Evolutionary conservation across 2,888 invertebrate genomes (phyloP).

Genomic region (Polydrusus cervinus): DNA sequence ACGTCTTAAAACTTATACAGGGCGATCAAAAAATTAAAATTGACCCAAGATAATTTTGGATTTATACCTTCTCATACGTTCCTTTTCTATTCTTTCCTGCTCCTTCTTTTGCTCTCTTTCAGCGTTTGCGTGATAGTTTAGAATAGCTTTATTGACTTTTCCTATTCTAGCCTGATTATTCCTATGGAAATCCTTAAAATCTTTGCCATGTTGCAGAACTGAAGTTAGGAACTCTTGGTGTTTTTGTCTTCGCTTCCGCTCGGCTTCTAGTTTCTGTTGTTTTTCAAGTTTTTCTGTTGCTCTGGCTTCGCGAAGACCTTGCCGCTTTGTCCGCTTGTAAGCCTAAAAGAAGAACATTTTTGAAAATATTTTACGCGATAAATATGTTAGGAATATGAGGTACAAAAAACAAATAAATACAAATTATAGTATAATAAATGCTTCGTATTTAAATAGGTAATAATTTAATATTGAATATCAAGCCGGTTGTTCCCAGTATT

Average conservation of each 20-base stretch:
- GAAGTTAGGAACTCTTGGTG: conserved; percentile 98
- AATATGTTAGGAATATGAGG: too few species aligned
- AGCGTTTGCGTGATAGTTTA: conserved; percentile 98
- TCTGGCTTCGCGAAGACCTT: conserved; percentile 91
- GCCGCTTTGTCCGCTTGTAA: conserved; percentile 97
- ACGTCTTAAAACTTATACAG: too few species aligned
- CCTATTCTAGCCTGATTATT: conserved; percentile 90
- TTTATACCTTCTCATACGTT: conserved; percentile 89
- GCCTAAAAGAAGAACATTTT: conserved; percentile 76
- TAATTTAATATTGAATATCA: too few species aligned
- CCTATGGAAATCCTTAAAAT: conserved; percentile 97
- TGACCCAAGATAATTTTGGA: neutral
- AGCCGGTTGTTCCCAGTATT: too few species aligned
- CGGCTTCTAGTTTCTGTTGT: conserved; percentile 98
- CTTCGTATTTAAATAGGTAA: too few species aligned
- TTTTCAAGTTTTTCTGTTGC: conserved; percentile 99
- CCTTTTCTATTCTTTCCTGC: conserved; percentile 98
- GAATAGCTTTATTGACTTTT: conserved; percentile 95
- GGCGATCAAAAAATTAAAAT: too few species aligned
- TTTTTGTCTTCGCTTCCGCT: conserved; percentile 95
- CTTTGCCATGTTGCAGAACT: conserved; percentile 97
- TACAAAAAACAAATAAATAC: too few species aligned
- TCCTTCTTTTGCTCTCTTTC: conserved; percentile 99
- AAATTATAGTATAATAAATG: too few species aligned
- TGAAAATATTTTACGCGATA: too few species aligned